phyloP scores from a whole-genome alignment of 2,797 vertebrate genomes.

The Phoebastria nigripes region DNA sequence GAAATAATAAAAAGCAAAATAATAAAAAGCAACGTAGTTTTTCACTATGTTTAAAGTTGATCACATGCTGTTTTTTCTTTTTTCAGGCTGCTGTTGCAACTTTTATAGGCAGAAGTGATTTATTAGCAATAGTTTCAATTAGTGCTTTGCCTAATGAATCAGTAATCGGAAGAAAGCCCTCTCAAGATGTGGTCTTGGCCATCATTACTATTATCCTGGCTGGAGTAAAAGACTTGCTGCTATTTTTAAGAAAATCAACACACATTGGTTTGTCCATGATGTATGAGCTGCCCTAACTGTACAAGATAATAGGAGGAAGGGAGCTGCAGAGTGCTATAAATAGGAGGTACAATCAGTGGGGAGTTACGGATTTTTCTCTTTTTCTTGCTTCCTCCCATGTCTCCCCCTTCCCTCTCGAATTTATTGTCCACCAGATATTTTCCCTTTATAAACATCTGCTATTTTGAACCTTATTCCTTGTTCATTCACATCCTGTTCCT shows the following conservation, averaged over 20 bases:
- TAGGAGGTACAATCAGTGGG: neutral
- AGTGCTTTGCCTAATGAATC: conserved; percentile 11
- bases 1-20: neutral
- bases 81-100: neutral
- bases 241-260: conserved; percentile 21
- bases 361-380: neutral
- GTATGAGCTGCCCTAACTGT: neutral
- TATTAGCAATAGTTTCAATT: conserved; percentile 20
- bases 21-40: neutral
- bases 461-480: neutral
- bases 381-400: neutral
- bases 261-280: neutral
- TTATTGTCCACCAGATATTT: neutral
- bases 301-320: neutral
- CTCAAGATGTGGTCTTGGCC: neutral
- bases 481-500: neutral
- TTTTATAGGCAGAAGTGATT: conserved; percentile 16
- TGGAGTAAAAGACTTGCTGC: neutral
- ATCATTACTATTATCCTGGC: neutral
- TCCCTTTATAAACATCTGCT: neutral
- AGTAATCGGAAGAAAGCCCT: neutral
- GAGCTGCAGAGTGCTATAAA: neutral
- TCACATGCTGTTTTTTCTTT: neutral
- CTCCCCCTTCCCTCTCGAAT: neutral
- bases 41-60: neutral